Evolutionary conservation across 2,113 vertebrate species (phyloP).

Genomic region (Gallinago undulata): DNA sequence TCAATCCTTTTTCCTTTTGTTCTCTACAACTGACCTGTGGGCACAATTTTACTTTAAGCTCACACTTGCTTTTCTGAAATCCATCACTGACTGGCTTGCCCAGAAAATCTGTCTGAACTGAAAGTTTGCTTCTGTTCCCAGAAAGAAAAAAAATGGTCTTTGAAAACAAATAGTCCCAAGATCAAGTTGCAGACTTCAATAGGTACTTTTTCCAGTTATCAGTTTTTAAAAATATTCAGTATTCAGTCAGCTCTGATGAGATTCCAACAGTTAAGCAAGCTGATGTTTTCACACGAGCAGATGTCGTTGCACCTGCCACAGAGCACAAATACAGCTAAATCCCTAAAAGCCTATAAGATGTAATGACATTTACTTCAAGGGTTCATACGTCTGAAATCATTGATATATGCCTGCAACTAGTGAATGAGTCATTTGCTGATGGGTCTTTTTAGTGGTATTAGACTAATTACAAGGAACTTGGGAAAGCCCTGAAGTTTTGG

Average conservation of each 20-base stretch:
- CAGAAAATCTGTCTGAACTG: background rate
- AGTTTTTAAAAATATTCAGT: background rate
- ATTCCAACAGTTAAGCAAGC: background rate
- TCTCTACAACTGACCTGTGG: background rate
- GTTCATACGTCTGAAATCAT: background rate
- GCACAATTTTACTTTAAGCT: background rate
- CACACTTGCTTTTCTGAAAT: background rate
- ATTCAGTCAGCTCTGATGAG: background rate
- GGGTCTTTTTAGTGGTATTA: background rate
- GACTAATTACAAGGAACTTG: background rate
- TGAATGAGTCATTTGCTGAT: background rate
- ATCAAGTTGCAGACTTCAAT: background rate
- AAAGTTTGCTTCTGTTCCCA: background rate
- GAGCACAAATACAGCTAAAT: background rate
- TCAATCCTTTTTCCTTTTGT: background rate
- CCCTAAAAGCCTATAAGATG: background rate
- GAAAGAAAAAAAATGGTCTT: background rate
- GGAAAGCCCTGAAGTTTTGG: background rate
- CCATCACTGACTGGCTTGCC: background rate
- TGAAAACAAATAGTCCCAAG: background rate
- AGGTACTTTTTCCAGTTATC: background rate
- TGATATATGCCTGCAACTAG: background rate
- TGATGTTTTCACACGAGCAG: background rate
- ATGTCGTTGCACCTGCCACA: background rate
- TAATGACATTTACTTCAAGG: background rate